Evolutionary conservation across 23 tunicate species (phyloP), one percentile per base, ranked within the genome.

Genomic region (Corella eumyota): DNA sequence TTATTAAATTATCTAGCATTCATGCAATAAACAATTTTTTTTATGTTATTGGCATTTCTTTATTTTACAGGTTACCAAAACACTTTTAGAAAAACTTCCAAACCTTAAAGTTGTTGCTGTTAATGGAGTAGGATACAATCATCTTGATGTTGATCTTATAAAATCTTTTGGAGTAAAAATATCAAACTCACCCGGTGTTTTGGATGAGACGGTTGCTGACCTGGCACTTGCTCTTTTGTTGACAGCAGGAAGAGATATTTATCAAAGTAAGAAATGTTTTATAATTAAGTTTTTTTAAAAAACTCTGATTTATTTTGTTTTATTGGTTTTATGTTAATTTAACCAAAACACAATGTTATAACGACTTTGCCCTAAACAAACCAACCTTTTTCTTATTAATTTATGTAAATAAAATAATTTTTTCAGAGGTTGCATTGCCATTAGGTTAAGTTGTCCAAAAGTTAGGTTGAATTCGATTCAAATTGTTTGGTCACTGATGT

Each of bases 81-180:
- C 62, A 6, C 29, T 73, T 56, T 11, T 88, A 29, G 67, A 72
- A 3, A 56, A 55, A 40, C 73, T 88, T 34, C 82, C 96, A 2
- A 72, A 73, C 2, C 58, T 88, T 4, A 88, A 88, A 58, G 48
- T 88, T 4, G 77, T 88, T 37, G 96, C 96, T 17, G 44, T 26
- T 50, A 33, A 52, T 45, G 72, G 74, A 22, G 88, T 66, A 6
- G 96, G 96, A 19, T 88, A 88, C 54, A 78, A 88, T 46, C 82
- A 88, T 37, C 29, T 88, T 36, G 88, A 88, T 56, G 69, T 70
- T 1, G 23, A 56, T 21, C 30, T 88, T 67, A 30, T 79, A n/a
- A 66, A 62, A 33, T 72, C 73, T 17, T 56, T 30, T 44, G 81
- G 77, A 2, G 73, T 79, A 25, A 72, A 68, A 56, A 68, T 88